A percentile compares a stretch with the other conserved stretches of the same genome.
Evolutionary conservation across 2,797 vertebrate genomes (phyloP).

Genomic region (Saguinus oedipus): DNA sequence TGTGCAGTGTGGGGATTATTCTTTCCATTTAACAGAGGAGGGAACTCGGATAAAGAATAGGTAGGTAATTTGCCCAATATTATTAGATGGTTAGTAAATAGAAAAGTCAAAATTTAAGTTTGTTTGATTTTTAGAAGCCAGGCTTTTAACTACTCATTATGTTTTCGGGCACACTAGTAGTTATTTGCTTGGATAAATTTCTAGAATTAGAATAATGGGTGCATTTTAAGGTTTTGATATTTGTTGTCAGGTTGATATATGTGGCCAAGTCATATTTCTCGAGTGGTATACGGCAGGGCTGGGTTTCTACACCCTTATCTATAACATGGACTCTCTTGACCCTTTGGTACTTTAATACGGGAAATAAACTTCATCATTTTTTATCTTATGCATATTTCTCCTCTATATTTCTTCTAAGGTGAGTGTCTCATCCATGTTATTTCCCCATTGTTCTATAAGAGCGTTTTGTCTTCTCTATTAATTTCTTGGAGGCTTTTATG

Average conservation of each 20-base stretch:
- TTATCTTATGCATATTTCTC: not conserved
- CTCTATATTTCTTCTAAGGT: not conserved
- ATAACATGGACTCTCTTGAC: not conserved
- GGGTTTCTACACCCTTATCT: not conserved
- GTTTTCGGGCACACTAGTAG: not conserved
- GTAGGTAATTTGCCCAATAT: not conserved
- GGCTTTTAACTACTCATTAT: not conserved
- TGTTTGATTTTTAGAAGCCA: slow-evolving; percentile 35
- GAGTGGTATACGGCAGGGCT: not conserved
- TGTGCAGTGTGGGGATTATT: not conserved
- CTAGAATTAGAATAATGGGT: not conserved
- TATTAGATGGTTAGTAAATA: not conserved
- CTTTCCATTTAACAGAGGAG: not conserved
- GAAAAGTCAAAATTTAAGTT: slow-evolving; percentile 44
- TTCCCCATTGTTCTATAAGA: not conserved
- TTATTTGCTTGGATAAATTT: slow-evolving; percentile 31
- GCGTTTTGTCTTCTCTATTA: not conserved
- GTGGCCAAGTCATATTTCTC: not conserved
- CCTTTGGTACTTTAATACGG: slow-evolving; percentile 3
- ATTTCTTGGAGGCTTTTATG: not conserved
- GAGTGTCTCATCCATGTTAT: not conserved
- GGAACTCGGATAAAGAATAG: not conserved
- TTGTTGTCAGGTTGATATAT: not conserved
- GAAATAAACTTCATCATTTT: not conserved
- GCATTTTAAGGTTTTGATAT: not conserved